Conservation (phyloP, 2,888 invertebrate species). For the Scaptomyza tumidula region DNA sequence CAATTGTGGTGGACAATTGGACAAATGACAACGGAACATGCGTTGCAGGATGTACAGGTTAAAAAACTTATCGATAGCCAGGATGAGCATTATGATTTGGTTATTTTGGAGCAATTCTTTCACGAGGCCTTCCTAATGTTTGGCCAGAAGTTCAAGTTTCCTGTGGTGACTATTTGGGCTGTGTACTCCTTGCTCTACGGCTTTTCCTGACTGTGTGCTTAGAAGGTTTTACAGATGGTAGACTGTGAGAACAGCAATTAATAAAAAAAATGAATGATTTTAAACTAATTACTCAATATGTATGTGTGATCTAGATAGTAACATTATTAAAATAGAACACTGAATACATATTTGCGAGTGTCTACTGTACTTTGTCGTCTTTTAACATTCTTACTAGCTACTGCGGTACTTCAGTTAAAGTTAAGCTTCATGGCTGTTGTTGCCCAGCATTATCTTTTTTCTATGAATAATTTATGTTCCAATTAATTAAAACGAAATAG, state of each 20-base stretch:
- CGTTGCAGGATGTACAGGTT: conserved; percentile 79
- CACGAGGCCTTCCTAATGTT: conserved; percentile 85
- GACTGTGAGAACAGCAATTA: too few species aligned
- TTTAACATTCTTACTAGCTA: conserved; percentile 1
- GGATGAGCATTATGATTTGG: conserved; percentile 84
- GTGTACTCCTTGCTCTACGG: too few species aligned
- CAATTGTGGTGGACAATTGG: conserved; percentile 82
- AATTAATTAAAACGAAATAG: conserved; percentile 68
- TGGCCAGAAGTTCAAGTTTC: conserved; percentile 84
- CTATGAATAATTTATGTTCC: conserved; percentile 67
- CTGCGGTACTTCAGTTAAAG: conserved; percentile 16
- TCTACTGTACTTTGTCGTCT: conserved; percentile 26
- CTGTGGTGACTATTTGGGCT: conserved; percentile 80
- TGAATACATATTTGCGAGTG: not conserved
- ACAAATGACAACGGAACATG: conserved; percentile 78
- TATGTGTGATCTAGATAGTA: too few species aligned
- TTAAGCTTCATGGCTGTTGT: conserved; percentile 30
- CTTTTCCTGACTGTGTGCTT: too few species aligned
- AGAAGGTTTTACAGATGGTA: too few species aligned
- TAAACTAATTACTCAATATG: too few species aligned
- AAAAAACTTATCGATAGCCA: conserved; percentile 79
- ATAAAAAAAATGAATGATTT: too few species aligned
- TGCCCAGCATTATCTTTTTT: conserved; percentile 41
- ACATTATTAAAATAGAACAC: too few species aligned
- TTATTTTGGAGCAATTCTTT: conserved; percentile 84